Base-by-base conservation (phyloP, 2,797 vertebrate genomes). In the Brotula barbata region DNA sequence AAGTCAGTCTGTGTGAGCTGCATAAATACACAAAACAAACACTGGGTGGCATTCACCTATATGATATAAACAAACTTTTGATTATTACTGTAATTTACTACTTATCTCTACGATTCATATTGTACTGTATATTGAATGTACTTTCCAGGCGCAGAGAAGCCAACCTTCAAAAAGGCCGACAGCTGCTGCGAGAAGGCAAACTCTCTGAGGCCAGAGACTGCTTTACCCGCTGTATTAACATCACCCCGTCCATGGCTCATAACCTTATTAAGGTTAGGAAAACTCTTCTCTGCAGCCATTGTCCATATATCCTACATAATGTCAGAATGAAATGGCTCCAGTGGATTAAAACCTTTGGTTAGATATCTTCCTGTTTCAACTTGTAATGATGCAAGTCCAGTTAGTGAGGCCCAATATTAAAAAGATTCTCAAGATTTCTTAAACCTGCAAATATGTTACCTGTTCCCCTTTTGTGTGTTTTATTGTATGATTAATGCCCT, bases 181-280 rank as follows among this genome's bases (percentile, higher is more conserved):
- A 96, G 76, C 89, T 97, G 11, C 91, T 99, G 21, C 90, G 94
- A 13, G 96, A 99, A 68, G 97, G 97, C 10, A 97, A 92, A 64
- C 6, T 95, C 52, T 88, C 94, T 0, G 95, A 96, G 81, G 97
- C 97, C 68, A 91, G 94, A 78, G 96, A 99, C 1, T 98, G 94
- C 73, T 99, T 99, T 51, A 91, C 90, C 4, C 95, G 95, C 21
- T 93, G 91, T 19, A 50, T 99, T 53, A 97, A 95, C 48, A 76
- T 99, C 82, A 99, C 95, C 0, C 94, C 94, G 0, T 56, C 87
- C 36, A 99, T 99, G 97, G 97, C 97, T 54, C 94, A 92, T 63
- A 89, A 92, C 53, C 92, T 99, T 15, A 98, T 99, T 62, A 96
- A 95, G 91, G 97, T 95, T 78, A 88, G 84, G 71, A 14, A n/a